Evolutionary conservation across 2,888 invertebrate genomes (phyloP).

Genomic region (Clusia tigrina): DNA sequence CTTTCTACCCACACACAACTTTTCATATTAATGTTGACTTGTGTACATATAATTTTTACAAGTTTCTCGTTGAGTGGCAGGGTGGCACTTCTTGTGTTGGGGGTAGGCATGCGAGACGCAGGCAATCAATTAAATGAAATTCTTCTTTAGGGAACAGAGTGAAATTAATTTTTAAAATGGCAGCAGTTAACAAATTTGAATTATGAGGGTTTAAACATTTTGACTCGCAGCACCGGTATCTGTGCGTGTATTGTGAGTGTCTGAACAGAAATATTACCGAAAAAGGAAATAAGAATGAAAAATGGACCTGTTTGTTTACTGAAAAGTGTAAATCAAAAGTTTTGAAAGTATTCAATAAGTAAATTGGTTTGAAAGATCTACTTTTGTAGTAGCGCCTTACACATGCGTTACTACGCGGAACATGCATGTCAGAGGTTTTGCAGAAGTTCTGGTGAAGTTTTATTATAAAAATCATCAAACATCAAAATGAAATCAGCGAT

Average conservation of each 20-base stretch:
- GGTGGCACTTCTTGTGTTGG: background rate
- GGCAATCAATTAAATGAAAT: conserved; percentile 51
- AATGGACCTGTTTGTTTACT: no score
- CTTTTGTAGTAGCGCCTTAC: no score
- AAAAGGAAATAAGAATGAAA: background rate
- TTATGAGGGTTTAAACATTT: conserved; percentile 1
- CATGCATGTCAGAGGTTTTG: no score
- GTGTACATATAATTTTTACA: background rate
- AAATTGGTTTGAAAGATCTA: no score
- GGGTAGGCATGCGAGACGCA: conserved; percentile 39
- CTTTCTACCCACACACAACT: background rate
- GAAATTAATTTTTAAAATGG: conserved; percentile 51
- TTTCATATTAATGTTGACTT: background rate
- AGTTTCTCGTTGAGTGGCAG: conserved; percentile 3
- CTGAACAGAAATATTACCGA: no score
- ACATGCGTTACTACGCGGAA: no score
- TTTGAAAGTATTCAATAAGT: no score
- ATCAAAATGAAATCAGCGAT: no score
- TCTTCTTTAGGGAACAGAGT: conserved; percentile 43
- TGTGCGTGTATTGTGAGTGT: background rate
- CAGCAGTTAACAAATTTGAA: conserved; percentile 15
- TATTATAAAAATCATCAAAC: no score
- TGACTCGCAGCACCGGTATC: no score
- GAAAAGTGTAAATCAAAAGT: no score
- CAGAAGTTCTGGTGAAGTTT: no score